phyloP scores from a whole-genome alignment of 92 coral and sea anemone species.

The Isaurus tuberculatus region DNA sequence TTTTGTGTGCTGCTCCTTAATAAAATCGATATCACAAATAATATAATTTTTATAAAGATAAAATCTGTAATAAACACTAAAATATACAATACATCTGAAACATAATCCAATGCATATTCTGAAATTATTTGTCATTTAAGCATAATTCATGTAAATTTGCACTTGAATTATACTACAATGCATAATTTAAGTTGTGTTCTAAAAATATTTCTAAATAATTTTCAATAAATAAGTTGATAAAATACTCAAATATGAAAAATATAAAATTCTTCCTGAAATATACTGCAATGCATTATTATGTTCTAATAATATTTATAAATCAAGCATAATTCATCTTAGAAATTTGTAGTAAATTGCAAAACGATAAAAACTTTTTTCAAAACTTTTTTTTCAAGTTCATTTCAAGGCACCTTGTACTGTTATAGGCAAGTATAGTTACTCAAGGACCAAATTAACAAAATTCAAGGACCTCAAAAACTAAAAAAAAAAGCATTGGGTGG shows the following conservation, averaged over 20 bases:
- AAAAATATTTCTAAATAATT: constrained; percentile 7
- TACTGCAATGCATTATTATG: constrained; percentile 13
- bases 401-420: constrained; percentile 22
- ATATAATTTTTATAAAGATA: not conserved
- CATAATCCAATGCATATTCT: constrained; percentile 8
- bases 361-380: constrained; percentile 3
- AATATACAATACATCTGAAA: constrained; percentile 5
- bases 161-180: constrained; percentile 8
- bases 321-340: too few relatives aligned
- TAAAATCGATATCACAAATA: constrained; percentile 18
- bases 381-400: constrained; percentile 17
- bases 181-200: constrained; percentile 6
- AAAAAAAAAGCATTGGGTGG: too few relatives aligned
- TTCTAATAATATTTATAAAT: too few relatives aligned
- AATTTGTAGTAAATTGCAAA: constrained; percentile 3
- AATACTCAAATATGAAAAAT: constrained; percentile 8
- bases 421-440: constrained; percentile 14
- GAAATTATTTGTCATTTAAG: constrained; percentile 1
- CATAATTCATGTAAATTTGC: constrained; percentile 11
- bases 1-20: constrained; percentile 16
- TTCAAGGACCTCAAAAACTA: too few relatives aligned
- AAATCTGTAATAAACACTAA: constrained; percentile 20
- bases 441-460: too few relatives aligned
- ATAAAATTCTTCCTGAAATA: constrained; percentile 6
- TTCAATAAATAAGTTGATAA: constrained; percentile 11